Evolutionary conservation across 30 jellyfish, hydroid and myxozoan species (phyloP).

Genomic region (Turritopsis rubra): DNA sequence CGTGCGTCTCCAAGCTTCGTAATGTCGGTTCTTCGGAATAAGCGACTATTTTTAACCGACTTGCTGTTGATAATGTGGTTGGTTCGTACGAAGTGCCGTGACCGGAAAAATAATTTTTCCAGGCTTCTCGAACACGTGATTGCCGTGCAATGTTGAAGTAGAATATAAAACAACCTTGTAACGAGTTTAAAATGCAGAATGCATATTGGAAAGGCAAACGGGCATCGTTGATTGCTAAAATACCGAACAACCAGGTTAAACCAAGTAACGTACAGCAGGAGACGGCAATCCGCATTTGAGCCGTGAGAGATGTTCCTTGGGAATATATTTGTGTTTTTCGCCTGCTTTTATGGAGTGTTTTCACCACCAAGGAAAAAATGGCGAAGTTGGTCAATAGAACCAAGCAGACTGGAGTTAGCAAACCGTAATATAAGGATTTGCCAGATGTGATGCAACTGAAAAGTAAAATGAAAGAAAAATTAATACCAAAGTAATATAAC

Average conservation of each 20-base stretch:
- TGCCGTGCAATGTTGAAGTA: constrained; percentile 13
- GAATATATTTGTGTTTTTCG: not conserved
- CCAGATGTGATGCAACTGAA: constrained; percentile 11
- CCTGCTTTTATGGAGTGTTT: not conserved
- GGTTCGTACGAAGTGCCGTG: constrained; percentile 20
- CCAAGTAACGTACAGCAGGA: constrained; percentile 21
- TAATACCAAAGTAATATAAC: not conserved
- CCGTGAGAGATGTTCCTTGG: not conserved
- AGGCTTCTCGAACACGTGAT: constrained; percentile 17
- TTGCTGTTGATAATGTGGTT: not conserved
- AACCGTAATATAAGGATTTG: not conserved
- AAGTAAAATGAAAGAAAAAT: not conserved
- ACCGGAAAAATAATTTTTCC: constrained; percentile 15
- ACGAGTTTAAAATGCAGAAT: constrained; percentile 17
- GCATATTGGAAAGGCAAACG: constrained; percentile 11
- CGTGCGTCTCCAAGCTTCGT: not conserved
- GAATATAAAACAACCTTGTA: constrained; percentile 17
- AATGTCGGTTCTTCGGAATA: not conserved
- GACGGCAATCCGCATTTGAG: constrained; percentile 21
- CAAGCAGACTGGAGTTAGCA: not conserved
- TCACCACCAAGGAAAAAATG: constrained; percentile 1
- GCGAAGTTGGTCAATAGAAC: not conserved
- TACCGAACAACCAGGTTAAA: constrained; percentile 24
- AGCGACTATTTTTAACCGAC: not conserved
- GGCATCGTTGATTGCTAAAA: constrained; percentile 2